These are phyloP conservation scores for Semicossyphus pulcher DNA, from an alignment of 2,113 vertebrate genomes.

Conservation along the genomic window DNA sequence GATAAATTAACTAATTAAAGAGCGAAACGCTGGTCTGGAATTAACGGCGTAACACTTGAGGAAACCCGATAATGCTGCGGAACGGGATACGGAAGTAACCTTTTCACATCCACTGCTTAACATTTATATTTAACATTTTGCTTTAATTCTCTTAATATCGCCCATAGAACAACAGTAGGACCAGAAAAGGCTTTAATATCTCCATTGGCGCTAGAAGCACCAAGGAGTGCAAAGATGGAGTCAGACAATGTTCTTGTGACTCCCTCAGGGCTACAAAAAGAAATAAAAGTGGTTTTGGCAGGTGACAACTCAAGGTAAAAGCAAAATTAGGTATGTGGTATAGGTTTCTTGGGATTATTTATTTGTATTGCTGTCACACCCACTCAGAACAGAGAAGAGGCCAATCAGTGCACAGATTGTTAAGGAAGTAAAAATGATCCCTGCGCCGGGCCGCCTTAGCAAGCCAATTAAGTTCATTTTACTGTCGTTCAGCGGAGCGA, in stretches of 20 bases:
- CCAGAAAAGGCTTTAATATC: background rate
- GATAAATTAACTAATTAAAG: constrained; percentile 30
- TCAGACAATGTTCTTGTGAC: background rate
- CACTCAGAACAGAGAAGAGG: background rate
- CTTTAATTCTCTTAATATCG: background rate
- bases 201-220: background rate
- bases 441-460: constrained; percentile 18
- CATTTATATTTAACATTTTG: background rate
- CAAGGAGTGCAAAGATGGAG: background rate
- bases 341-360: background rate
- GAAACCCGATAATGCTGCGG: background rate
- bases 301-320: background rate
- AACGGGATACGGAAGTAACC: constrained; percentile 11
- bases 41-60: constrained; percentile 21
- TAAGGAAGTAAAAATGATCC: constrained; percentile 52
- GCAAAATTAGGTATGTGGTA: background rate
- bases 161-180: background rate
- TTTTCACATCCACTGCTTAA: background rate
- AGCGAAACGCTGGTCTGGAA: background rate
- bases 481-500: constrained; percentile 57
- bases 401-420: constrained; percentile 32
- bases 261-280: background rate
- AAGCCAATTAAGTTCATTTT: constrained; percentile 67
- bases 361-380: background rate
- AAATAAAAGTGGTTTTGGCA: background rate